These are phyloP conservation scores for Choristoneura fumiferana DNA, from an alignment of 1,140 invertebrate genomes.

Conservation along the genomic window DNA sequence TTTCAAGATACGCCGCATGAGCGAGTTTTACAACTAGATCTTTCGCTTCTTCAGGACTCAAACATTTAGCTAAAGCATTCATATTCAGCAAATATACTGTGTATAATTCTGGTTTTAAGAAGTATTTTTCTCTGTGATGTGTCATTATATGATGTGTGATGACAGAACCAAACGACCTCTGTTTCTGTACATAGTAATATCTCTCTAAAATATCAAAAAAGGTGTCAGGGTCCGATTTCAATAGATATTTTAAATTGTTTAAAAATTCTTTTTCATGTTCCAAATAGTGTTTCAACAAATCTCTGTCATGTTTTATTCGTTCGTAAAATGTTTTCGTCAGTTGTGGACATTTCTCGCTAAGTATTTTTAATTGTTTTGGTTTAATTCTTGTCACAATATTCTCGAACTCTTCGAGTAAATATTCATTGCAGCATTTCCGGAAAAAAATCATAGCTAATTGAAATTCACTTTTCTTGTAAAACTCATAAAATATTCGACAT, in stretches of 20 bases:
- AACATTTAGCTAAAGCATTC: conserved; percentile 34
- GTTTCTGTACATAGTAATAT: conserved; percentile 34
- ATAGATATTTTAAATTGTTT: conserved; percentile 37
- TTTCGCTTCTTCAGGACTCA: conserved; percentile 40
- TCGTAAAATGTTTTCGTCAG: conserved; percentile 42
- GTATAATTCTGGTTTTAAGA: conserved; percentile 46
- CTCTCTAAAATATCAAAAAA: conserved; percentile 50
- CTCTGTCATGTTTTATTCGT: conserved; percentile 29
- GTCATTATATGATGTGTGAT: conserved; percentile 42
- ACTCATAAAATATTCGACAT: conserved; percentile 50
- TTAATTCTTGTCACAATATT: conserved; percentile 41
- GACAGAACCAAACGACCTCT: conserved; percentile 28
- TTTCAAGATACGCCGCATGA: conserved; percentile 38
- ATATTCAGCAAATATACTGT: conserved; percentile 38
- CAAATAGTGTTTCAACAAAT: conserved; percentile 30
- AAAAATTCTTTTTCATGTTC: conserved; percentile 36
- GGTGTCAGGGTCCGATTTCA: conserved; percentile 41
- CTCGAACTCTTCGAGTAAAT: conserved; percentile 36
- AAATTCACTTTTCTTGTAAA: conserved; percentile 41
- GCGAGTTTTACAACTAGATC: conserved; percentile 41
- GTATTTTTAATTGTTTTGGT: conserved; percentile 39
- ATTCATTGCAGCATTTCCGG: conserved; percentile 37
- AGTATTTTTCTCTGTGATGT: conserved; percentile 38
- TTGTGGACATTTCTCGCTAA: conserved; percentile 40
- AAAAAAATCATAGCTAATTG: conserved; percentile 50